Evolutionary conservation across 2,888 invertebrate genomes (phyloP).

Genomic region (Andrena bucephala): DNA sequence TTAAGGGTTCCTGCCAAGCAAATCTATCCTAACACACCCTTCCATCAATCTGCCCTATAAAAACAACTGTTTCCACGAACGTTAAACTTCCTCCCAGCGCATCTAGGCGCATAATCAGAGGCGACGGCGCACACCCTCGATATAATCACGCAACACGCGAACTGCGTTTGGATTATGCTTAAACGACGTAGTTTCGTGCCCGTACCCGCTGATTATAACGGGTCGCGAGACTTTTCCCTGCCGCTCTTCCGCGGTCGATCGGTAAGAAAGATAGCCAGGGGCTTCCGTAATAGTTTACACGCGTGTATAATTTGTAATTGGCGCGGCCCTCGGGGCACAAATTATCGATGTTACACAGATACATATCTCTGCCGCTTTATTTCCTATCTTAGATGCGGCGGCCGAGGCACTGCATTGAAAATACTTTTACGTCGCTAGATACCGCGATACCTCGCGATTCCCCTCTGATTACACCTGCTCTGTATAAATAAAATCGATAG

Average conservation of each 20-base stretch:
- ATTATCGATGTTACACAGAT: constrained; percentile 58
- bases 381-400: constrained; percentile 7
- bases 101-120: constrained; percentile 28
- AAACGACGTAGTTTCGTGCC: constrained; percentile 63
- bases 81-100: constrained; percentile 30
- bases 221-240: constrained; percentile 37
- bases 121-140: constrained; percentile 30
- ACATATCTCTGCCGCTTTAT: constrained; percentile 37
- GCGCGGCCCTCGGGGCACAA: constrained; percentile 39
- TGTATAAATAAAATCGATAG: constrained; percentile 3
- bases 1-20: neutral
- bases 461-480: neutral
- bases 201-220: constrained; percentile 52
- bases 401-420: neutral
- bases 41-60: constrained; percentile 1
- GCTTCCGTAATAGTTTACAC: constrained; percentile 65
- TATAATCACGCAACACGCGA: constrained; percentile 36
- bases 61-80: constrained; percentile 41
- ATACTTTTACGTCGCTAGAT: neutral
- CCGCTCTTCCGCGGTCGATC: constrained; percentile 53
- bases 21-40: neutral
- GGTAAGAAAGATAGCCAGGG: constrained; percentile 42
- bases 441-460: neutral
- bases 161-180: constrained; percentile 57
- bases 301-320: constrained; percentile 67